phyloP scores from a whole-genome alignment of 23 tunicate species.

The Halocynthia aurantium region DNA sequence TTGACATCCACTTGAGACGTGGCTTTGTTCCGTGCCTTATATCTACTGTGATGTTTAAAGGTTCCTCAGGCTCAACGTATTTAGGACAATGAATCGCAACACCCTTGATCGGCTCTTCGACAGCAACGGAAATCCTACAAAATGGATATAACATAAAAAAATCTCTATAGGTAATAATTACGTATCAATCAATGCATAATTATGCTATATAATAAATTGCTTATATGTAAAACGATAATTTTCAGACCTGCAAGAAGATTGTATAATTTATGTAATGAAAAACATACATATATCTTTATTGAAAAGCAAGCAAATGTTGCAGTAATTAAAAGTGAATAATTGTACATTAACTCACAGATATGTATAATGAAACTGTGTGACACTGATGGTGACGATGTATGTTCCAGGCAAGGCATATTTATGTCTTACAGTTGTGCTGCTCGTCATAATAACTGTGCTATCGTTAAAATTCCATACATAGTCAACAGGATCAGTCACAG shows the following conservation, averaged over 20 bases:
- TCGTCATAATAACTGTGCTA: conserved; percentile 4
- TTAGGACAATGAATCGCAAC: conserved; percentile 4
- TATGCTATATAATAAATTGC: no score
- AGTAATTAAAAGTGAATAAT: not conserved
- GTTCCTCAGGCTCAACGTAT: not conserved
- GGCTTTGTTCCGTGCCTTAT: conserved; percentile 7
- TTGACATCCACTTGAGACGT: conserved; percentile 1
- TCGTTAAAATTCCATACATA: conserved; percentile 58
- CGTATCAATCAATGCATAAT: not conserved
- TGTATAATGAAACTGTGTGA: not conserved
- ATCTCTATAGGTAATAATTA: not conserved
- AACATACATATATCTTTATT: not conserved
- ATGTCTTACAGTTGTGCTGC: conserved; percentile 22
- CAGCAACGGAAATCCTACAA: not conserved
- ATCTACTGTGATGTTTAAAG: conserved; percentile 10
- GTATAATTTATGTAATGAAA: no score
- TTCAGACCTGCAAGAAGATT: no score
- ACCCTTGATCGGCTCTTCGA: conserved; percentile 13
- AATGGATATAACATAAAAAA: not conserved
- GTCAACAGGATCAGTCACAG: conserved; percentile 7
- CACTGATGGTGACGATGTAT: conserved; percentile 34
- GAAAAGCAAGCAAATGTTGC: not conserved
- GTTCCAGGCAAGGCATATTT: conserved; percentile 35
- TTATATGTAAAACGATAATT: no score
- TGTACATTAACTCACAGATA: conserved; percentile 4